Base-by-base conservation (phyloP, 1,140 invertebrate genomes). In the Riptortus pedestris region DNA sequence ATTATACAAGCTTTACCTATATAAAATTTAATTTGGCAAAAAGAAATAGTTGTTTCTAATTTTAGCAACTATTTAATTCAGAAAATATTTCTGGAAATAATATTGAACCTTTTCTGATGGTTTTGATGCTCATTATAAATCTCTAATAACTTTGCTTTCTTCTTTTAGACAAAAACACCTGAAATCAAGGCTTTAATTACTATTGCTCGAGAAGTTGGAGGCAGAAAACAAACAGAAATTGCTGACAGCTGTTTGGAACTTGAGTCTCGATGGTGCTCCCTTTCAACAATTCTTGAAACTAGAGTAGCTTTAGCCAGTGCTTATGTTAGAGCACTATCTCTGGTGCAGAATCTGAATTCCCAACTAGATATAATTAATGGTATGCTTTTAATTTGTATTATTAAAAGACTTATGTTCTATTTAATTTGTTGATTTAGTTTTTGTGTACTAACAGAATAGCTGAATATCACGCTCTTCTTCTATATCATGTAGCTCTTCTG, bases 131-230 rank as follows among this genome's bases (percentile, higher is more conserved):
- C n/a, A n/a, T n/a, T n/a, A n/a, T n/a, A n/a, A n/a, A n/a, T n/a
- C n/a, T n/a, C n/a, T n/a, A n/a, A n/a, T n/a, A n/a, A n/a, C n/a
- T n/a, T n/a, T n/a, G n/a, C n/a, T n/a, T n/a, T 38, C 14, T 55
- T 24, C 3, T 26, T 55, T 55, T 16, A 55, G 51, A 55, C 20
- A 7, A 55, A 55, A 55, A 55, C 51, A 24, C 51, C 24, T 18
- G 51, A 55, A 55, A 55, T 55, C 24, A 55, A 55, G 24, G 51
- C 51, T 24, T 26, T 55, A 22, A 55, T 55, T 12, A 24, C 51
- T 24, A 55, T 18, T 27, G 51, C 51, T 11, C 18, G 51, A 16
- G 51, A 55, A 26, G 51, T 55, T 18, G 51, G 51, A 24, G 51
- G 51, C 22, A 55, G 51, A 14, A 55, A 55, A 12, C 51, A 55